Evolutionary conservation across 2,888 invertebrate genomes (phyloP).

Genomic region (Thecophora atra): DNA sequence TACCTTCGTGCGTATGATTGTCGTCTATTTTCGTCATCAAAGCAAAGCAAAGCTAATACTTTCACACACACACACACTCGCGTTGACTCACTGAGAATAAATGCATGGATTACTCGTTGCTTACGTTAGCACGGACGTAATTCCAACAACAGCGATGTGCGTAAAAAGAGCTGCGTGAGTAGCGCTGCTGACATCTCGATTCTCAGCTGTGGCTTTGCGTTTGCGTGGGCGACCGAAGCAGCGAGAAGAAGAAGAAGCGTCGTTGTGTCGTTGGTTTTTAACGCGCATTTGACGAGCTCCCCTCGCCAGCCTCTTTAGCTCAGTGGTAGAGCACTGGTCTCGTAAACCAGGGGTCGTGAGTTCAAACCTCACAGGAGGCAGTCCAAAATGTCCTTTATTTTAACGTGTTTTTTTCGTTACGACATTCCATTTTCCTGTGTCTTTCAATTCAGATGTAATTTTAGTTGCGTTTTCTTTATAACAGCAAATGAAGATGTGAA

Average conservation of each 20-base stretch:
- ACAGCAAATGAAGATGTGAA: no score
- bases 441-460: no score
- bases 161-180: neutral
- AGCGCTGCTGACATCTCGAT: no score
- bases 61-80: no score
- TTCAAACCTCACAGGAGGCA: constrained; percentile 62
- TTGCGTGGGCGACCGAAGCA: neutral
- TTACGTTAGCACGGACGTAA: no score
- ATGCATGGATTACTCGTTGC: no score
- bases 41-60: no score
- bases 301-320: constrained; percentile 51
- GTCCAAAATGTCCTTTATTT: neutral
- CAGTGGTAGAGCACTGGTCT: constrained; percentile 63
- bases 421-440: neutral
- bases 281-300: neutral
- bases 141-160: constrained; percentile 13
- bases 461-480: no score
- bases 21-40: no score
- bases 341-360: constrained; percentile 63
- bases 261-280: neutral
- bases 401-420: neutral
- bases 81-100: no score
- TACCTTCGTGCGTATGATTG: no score
- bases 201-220: neutral
- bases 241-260: neutral